Base-by-base conservation (phyloP, 2,888 invertebrate species). In the Automeris io region DNA sequence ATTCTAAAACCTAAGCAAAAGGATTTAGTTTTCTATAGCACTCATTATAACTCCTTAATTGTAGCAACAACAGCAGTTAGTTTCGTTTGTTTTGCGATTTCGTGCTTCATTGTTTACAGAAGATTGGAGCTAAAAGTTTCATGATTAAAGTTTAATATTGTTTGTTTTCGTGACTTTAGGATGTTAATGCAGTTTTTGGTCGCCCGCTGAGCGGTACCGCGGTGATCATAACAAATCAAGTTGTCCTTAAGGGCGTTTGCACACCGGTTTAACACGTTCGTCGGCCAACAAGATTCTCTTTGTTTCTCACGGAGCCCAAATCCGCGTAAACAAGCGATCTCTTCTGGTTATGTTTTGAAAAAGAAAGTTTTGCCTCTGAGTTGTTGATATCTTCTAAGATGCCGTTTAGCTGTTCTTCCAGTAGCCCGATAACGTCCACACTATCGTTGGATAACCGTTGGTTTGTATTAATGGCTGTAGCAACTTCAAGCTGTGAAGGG, bases 171-270 rank as follows among this genome's bases (percentile, higher is more conserved):
- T 49, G 31, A 37, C 33, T 33, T 43, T 51, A 44, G 43, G 48
- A 57, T 58, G 61, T 66, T 62, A 69, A 73, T 75, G 76, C 76
- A 72, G 70, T 76, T 76, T 74, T 68, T 57, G 70, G 70, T 68
- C 76, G 64, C 83, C 81, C 70, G 79, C 73, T 70, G 83, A 54
- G 83, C 61, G 62, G 65, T 61, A 60, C 61, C 55, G 61, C 60
- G 64, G 78, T 67, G 80, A 81, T 80, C 80, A 79, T 76, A 80
- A 82, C 82, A 82, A 82, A 82, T 82, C 82, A 79, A 70, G 66
- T 59, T 57, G 65, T 63, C 47, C 47, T 57, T 32, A 55, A 65
- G 55, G 68, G 56, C 42, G 42, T 37, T 47, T 41, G 51, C 19
- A 39, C 23, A 39, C 38, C 13, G 16, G 9, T 21, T 11, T n/a